Evolutionary conservation across 1,140 invertebrate genomes (phyloP).

Genomic region (Meloidogyne chitwoodi): DNA sequence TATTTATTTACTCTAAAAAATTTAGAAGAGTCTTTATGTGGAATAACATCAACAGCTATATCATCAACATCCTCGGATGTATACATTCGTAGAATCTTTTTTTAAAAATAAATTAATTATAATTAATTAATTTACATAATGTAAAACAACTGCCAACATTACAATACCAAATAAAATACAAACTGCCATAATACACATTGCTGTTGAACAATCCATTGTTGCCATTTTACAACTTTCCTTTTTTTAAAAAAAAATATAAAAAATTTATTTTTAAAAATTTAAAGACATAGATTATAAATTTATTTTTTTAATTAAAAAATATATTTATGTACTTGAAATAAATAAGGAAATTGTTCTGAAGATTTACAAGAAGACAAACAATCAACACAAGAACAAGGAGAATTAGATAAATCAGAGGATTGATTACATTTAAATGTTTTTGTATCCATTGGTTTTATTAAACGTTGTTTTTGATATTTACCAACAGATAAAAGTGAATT

Average conservation of each 20-base stretch:
- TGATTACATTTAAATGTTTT: constrained; percentile 31
- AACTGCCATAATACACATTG: constrained; percentile 33
- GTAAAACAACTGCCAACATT: constrained; percentile 37
- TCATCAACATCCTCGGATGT: constrained; percentile 38
- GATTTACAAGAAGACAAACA: constrained; percentile 25
- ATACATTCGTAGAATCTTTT: constrained; percentile 16
- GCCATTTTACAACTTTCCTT: constrained; percentile 44
- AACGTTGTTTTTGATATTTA: constrained; percentile 1
- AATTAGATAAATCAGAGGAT: constrained; percentile 36
- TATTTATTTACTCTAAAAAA: constrained; percentile 3
- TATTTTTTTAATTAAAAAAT: no score
- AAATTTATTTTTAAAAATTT: no score
- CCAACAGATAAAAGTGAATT: not conserved
- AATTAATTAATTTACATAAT: constrained; percentile 28
- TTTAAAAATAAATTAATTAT: not conserved
- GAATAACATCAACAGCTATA: not conserved
- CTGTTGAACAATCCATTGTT: constrained; percentile 41
- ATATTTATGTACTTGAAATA: constrained; percentile 36
- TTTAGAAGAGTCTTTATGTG: not conserved
- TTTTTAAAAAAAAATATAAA: not conserved
- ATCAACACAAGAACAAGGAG: constrained; percentile 34
- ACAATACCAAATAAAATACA: constrained; percentile 21
- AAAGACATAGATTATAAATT: no score
- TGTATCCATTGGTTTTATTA: constrained; percentile 22
- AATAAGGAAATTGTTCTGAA: constrained; percentile 29